phyloP scores from a whole-genome alignment of 2,888 invertebrate genomes.

The Vanessa cardui region DNA sequence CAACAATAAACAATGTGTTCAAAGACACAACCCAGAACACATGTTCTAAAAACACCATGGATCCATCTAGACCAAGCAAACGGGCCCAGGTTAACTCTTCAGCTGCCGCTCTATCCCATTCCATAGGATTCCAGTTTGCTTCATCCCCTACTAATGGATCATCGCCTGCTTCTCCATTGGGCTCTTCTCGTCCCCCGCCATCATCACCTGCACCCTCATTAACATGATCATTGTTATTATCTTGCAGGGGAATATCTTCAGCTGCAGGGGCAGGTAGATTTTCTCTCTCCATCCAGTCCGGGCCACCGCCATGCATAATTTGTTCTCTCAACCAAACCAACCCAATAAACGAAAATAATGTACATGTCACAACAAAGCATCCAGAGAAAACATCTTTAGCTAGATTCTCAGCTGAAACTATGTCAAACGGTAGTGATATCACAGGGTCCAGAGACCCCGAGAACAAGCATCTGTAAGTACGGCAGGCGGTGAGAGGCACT shows the following conservation, averaged over 20 bases:
- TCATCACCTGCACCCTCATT: constrained; percentile 68
- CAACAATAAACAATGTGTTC: constrained; percentile 97
- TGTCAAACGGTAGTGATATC: constrained; percentile 93
- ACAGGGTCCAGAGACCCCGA: constrained; percentile 94
- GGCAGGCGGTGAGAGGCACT: constrained; percentile 97
- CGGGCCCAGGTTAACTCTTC: constrained; percentile 99
- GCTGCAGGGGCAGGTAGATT: constrained; percentile 78
- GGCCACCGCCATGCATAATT: constrained; percentile 98
- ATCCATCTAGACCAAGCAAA: constrained; percentile 96
- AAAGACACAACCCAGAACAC: constrained; percentile 99
- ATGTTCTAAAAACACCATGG: constrained; percentile 98
- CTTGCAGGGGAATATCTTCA: constrained; percentile 71
- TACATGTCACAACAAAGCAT: constrained; percentile 97
- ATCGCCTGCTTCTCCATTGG: constrained; percentile 67
- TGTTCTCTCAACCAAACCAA: constrained; percentile 99
- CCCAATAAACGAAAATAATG: constrained; percentile 97
- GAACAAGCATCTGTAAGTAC: constrained; percentile 96
- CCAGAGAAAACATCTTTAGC: constrained; percentile 97
- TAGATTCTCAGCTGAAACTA: constrained; percentile 96
- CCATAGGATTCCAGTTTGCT: constrained; percentile 98
- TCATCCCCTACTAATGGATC: constrained; percentile 87
- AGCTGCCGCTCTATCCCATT: constrained; percentile 98
- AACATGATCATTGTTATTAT: constrained; percentile 76
- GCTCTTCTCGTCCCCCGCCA: constrained; percentile 63
- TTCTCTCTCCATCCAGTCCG: constrained; percentile 96